Evolutionary conservation across 2,888 invertebrate species (phyloP).

Genomic region (Hetaerina titia): DNA sequence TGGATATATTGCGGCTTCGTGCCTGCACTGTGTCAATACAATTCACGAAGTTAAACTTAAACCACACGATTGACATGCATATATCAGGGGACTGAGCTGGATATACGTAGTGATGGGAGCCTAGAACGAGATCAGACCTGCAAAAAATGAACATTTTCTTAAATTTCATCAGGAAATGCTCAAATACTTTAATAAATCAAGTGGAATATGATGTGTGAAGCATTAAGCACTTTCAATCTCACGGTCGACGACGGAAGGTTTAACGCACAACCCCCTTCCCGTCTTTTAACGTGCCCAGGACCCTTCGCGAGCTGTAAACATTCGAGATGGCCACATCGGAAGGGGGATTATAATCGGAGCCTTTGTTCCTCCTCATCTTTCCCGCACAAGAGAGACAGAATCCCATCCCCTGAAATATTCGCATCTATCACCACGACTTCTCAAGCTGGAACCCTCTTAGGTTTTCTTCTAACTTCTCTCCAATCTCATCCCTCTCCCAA

Average conservation of each 20-base stretch:
- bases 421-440: background rate
- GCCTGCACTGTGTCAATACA: background rate
- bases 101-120: background rate
- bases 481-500: background rate
- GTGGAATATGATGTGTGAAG: slow-evolving; percentile 8
- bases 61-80: background rate
- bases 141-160: background rate
- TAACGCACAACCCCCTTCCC: background rate
- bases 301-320: slow-evolving; percentile 13
- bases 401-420: background rate
- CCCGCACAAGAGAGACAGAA: background rate
- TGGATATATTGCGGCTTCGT: background rate
- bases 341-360: background rate
- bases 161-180: background rate
- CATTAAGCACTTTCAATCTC: slow-evolving; percentile 35
- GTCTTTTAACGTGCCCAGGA: background rate
- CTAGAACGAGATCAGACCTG: background rate
- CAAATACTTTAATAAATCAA: background rate
- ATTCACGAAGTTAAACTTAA: background rate
- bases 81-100: background rate
- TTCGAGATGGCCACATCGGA: background rate
- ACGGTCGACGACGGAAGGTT: background rate
- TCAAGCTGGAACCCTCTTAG: background rate
- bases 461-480: background rate
- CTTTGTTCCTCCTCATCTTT: background rate